Evolutionary conservation across 2,113 vertebrate species (phyloP).

Genomic region (Corythaixoides concolor): DNA sequence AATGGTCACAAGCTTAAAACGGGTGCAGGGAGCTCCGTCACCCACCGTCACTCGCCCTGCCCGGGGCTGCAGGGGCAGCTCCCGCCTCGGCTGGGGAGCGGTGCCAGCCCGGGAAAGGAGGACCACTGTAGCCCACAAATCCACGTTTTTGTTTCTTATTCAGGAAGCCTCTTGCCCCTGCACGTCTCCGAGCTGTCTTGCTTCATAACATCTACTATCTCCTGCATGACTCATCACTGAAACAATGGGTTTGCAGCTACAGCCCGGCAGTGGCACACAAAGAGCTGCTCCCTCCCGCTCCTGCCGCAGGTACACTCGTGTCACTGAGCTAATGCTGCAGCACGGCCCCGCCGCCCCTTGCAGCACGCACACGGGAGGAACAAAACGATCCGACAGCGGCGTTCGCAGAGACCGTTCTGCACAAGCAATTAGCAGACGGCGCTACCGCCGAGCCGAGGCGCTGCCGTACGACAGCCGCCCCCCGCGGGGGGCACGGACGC

Average conservation of each 20-base stretch:
- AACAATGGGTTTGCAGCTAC: background rate
- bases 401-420: too few species aligned
- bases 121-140: too few species aligned
- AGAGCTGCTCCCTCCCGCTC: background rate
- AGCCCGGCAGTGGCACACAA: background rate
- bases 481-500: too few species aligned
- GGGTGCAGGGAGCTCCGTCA: background rate
- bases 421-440: background rate
- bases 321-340: background rate
- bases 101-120: too few species aligned
- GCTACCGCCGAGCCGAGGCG: too few species aligned
- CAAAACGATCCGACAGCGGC: too few species aligned
- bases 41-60: background rate
- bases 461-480: too few species aligned
- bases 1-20: fast-evolving
- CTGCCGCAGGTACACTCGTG: background rate
- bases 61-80: background rate
- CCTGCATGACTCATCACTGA: slow-evolving; percentile 36
- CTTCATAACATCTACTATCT: background rate
- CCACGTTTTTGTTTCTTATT: too few species aligned
- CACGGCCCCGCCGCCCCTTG: background rate
- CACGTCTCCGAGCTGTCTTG: background rate
- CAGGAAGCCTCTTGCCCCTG: background rate
- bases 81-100: too few species aligned
- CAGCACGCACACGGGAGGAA: background rate